Conservation (phyloP, 2,113 vertebrate genomes). For the Oncorhynchus kisutch region DNA sequence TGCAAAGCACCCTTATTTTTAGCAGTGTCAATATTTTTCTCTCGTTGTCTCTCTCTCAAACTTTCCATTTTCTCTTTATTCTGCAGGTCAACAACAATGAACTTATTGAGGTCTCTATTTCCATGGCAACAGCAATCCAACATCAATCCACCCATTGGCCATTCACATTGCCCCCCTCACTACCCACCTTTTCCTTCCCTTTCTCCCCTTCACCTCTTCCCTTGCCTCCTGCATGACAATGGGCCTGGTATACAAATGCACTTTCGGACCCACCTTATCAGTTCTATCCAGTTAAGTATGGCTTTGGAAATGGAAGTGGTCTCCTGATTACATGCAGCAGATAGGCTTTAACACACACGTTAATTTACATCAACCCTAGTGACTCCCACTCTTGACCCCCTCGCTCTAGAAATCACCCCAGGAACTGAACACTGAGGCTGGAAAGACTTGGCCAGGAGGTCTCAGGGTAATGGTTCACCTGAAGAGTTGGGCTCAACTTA, state of each 20-base stretch:
- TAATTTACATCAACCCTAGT: too few relatives aligned
- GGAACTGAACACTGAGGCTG: too few relatives aligned
- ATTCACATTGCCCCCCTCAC: neutral
- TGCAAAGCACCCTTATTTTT: too few relatives aligned
- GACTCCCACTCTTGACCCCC: too few relatives aligned
- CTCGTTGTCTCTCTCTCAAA: slow-evolving; percentile 2
- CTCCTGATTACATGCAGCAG: slow-evolving; percentile 70
- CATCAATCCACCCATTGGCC: too few relatives aligned
- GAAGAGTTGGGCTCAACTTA: too few relatives aligned
- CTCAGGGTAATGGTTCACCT: too few relatives aligned
- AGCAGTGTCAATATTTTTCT: slow-evolving; percentile 11
- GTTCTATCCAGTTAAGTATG: slow-evolving; percentile 37
- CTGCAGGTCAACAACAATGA: slow-evolving; percentile 34
- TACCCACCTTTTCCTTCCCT: slow-evolving; percentile 1
- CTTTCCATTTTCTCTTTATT: too few relatives aligned
- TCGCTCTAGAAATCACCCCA: too few relatives aligned
- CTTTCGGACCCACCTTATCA: neutral
- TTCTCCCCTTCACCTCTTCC: slow-evolving; percentile 30
- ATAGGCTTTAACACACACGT: slow-evolving; percentile 53
- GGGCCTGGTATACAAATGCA: slow-evolving; percentile 48
- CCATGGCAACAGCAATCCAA: slow-evolving; percentile 71
- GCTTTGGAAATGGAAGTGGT: slow-evolving; percentile 77
- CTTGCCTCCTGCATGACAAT: slow-evolving; percentile 58
- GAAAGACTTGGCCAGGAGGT: too few relatives aligned
- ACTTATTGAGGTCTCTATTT: slow-evolving; percentile 78